These are phyloP conservation scores for Yponomeuta sedellus DNA, from an alignment of 2,888 invertebrate species.

Conservation along the genomic window DNA sequence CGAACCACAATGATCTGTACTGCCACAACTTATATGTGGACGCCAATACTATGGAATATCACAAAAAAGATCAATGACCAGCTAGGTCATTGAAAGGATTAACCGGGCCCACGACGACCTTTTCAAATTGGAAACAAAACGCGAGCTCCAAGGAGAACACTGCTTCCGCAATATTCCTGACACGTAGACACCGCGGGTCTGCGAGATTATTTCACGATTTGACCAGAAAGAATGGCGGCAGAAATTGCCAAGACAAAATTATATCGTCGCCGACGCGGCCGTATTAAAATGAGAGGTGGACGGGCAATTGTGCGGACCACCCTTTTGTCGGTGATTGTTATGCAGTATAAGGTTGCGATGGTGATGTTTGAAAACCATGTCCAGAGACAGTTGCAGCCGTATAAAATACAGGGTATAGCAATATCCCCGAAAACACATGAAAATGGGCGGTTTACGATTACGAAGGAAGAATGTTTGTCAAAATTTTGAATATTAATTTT, in stretches of 20 bases:
- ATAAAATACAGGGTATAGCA: neutral
- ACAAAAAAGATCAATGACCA: too few relatives aligned
- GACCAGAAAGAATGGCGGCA: conserved; percentile 26
- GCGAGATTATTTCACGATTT: conserved; percentile 24
- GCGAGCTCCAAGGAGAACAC: neutral
- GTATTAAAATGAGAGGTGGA: conserved; percentile 27
- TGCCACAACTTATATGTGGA: too few relatives aligned
- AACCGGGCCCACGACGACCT: too few relatives aligned
- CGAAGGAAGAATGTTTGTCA: too few relatives aligned
- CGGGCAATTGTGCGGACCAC: conserved; percentile 25
- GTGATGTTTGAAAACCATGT: neutral
- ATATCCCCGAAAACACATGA: too few relatives aligned
- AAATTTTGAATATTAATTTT: too few relatives aligned
- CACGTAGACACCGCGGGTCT: neutral
- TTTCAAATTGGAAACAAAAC: neutral
- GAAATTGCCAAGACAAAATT: conserved; percentile 21
- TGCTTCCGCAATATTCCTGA: neutral
- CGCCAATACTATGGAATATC: too few relatives aligned
- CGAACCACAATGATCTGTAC: too few relatives aligned
- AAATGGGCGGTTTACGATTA: too few relatives aligned
- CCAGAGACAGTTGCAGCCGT: neutral
- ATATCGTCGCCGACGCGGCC: conserved; percentile 14
- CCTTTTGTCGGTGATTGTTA: conserved; percentile 16
- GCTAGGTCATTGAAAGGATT: too few relatives aligned
- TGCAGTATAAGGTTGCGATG: conserved; percentile 18